Evolutionary conservation across 2,888 invertebrate species (phyloP).

Genomic region (Anoplius nigerrimus): DNA sequence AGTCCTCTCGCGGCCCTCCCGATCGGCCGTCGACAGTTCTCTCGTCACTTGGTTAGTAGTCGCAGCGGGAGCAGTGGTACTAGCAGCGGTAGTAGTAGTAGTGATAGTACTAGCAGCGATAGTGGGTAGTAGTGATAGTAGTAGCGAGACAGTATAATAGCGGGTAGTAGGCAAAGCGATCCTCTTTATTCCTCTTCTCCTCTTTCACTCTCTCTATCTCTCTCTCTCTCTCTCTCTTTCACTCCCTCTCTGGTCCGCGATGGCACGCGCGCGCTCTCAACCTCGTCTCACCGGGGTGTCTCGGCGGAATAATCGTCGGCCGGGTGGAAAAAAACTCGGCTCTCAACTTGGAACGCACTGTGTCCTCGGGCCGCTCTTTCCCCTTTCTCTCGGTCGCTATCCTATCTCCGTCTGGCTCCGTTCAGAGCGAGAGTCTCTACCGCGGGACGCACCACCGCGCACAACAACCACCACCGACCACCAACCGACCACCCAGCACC

Average conservation of each 20-base stretch:
- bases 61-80: not conserved
- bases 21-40: slow-evolving; percentile 16
- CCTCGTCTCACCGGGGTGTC: not conserved
- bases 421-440: not conserved
- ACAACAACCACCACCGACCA: slow-evolving; percentile 9
- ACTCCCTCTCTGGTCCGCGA: not conserved
- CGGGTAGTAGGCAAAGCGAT: not conserved
- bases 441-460: slow-evolving; percentile 7
- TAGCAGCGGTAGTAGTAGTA: slow-evolving; percentile 7
- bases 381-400: slow-evolving; percentile 18
- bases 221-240: slow-evolving; percentile 1
- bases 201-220: not conserved
- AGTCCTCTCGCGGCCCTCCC: not conserved
- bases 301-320: slow-evolving; percentile 40
- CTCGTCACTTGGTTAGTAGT: slow-evolving; percentile 49
- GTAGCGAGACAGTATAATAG: slow-evolving; percentile 23
- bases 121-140: slow-evolving; percentile 20
- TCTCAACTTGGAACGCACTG: slow-evolving; percentile 20
- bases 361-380: not conserved
- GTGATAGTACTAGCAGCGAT: slow-evolving; percentile 6
- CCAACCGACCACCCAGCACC: not conserved
- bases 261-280: slow-evolving; percentile 10
- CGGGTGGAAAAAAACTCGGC: slow-evolving; percentile 46
- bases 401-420: slow-evolving; percentile 5
- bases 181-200: not conserved